A percentile compares a stretch with the other conserved stretches of the same genome.
phyloP scores from a whole-genome alignment of 2,113 vertebrate species.

The Oreochromis tanganicae region DNA sequence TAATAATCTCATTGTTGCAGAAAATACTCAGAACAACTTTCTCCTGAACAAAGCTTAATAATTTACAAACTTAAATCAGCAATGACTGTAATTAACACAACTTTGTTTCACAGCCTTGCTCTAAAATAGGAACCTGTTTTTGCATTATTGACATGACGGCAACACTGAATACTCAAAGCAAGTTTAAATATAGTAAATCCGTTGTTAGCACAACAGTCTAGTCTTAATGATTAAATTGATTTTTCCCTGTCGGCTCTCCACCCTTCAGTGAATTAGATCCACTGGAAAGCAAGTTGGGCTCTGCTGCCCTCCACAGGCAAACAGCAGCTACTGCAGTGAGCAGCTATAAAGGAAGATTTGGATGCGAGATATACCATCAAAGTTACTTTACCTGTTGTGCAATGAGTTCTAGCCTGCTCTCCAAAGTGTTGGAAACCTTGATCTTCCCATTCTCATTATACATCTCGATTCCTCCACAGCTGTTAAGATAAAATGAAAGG shows the following conservation, averaged over 20 bases:
- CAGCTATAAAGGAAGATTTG: not conserved
- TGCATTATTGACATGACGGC: not conserved
- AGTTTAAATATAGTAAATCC: not conserved
- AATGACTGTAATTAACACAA: not conserved
- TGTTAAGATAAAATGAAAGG: slow-evolving; percentile 38
- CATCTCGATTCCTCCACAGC: slow-evolving; percentile 85
- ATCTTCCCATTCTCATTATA: slow-evolving; percentile 88
- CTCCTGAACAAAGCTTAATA: not conserved
- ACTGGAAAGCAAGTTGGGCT: not conserved
- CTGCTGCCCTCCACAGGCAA: slow-evolving; percentile 36
- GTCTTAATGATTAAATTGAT: not conserved
- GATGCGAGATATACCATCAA: not conserved
- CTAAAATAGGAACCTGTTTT: not conserved
- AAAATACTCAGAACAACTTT: not conserved
- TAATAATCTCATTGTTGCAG: too few relatives aligned
- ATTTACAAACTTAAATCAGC: not conserved
- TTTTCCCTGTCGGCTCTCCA: not conserved
- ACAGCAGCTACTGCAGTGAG: not conserved
- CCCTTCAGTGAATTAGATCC: not conserved
- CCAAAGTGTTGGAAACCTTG: slow-evolving; percentile 89
- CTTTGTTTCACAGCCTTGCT: not conserved
- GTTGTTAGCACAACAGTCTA: not conserved
- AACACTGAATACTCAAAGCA: not conserved
- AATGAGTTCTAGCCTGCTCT: slow-evolving; percentile 87
- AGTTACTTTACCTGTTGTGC: slow-evolving; percentile 83